phyloP scores from a whole-genome alignment of 35 echinoderm and acorn worm species.

The Amphiura filiformis region DNA sequence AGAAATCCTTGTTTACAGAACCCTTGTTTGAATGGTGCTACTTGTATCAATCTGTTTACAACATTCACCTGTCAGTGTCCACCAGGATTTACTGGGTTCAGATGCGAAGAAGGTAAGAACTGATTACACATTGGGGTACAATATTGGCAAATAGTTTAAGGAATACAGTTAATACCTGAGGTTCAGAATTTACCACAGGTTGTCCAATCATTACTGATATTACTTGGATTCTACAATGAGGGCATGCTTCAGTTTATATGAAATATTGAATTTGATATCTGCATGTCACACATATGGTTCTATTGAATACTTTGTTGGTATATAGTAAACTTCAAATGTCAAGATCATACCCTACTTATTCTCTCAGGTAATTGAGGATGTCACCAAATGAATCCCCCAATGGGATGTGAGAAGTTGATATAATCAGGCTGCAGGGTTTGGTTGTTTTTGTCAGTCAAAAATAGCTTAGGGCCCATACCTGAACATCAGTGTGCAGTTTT shows the following conservation, averaged over 20 bases:
- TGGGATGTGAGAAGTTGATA: too few species aligned
- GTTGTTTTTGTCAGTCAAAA: too few species aligned
- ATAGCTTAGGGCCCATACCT: too few species aligned
- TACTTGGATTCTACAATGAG: not conserved
- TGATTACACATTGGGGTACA: not conserved
- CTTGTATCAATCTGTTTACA: conserved; percentile 22
- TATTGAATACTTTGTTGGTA: too few species aligned
- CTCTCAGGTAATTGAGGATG: too few species aligned
- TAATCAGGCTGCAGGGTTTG: too few species aligned
- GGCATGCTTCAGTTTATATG: not conserved
- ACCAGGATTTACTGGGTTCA: not conserved
- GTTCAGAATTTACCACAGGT: not conserved
- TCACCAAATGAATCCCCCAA: too few species aligned
- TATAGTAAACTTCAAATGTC: too few species aligned
- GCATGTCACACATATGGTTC: too few species aligned
- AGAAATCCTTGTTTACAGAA: not conserved
- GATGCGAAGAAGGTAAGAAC: conserved; percentile 3
- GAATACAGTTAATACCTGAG: not conserved
- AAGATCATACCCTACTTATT: too few species aligned
- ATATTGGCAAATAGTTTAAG: not conserved
- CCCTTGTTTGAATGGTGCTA: conserved; percentile 38
- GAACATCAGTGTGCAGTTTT: too few species aligned
- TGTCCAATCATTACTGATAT: not conserved
- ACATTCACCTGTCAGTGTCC: conserved; percentile 22
- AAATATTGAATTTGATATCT: not conserved